Evolutionary conservation across 2,113 vertebrate species (phyloP).

Genomic region (Pampusana beccarii): DNA sequence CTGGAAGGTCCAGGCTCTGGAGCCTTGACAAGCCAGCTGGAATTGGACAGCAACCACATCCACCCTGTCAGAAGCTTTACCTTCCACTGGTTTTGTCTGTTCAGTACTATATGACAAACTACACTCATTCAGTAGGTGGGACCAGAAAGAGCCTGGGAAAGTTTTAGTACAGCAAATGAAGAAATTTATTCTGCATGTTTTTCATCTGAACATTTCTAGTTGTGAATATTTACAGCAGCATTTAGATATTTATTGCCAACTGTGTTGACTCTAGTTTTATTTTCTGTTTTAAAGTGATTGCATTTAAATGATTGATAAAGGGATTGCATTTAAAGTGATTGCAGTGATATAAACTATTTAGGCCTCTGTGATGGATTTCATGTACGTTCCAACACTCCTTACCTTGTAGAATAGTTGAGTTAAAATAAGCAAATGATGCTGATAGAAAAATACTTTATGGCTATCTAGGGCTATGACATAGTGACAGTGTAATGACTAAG

Average conservation of each 20-base stretch:
- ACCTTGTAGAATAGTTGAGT: neutral
- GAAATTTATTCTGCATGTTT: neutral
- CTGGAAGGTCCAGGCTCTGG: neutral
- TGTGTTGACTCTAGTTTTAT: neutral
- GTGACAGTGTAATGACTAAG: neutral
- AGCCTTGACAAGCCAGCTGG: neutral
- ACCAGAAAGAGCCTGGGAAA: neutral
- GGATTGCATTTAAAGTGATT: neutral
- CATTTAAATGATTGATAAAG: no score
- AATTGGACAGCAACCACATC: neutral
- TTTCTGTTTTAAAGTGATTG: neutral
- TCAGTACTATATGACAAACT: neutral
- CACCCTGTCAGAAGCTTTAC: neutral
- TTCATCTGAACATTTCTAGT: neutral
- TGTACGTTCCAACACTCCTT: neutral
- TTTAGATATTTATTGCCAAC: neutral
- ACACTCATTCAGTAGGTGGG: neutral
- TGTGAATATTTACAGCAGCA: neutral
- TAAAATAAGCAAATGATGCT: neutral
- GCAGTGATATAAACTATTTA: neutral
- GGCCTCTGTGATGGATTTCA: neutral
- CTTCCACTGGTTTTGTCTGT: neutral
- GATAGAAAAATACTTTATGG: neutral
- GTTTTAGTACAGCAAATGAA: neutral
- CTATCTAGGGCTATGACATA: neutral